Evolutionary conservation across 2,797 vertebrate genomes (phyloP).

Genomic region (Liparis tanakae): DNA sequence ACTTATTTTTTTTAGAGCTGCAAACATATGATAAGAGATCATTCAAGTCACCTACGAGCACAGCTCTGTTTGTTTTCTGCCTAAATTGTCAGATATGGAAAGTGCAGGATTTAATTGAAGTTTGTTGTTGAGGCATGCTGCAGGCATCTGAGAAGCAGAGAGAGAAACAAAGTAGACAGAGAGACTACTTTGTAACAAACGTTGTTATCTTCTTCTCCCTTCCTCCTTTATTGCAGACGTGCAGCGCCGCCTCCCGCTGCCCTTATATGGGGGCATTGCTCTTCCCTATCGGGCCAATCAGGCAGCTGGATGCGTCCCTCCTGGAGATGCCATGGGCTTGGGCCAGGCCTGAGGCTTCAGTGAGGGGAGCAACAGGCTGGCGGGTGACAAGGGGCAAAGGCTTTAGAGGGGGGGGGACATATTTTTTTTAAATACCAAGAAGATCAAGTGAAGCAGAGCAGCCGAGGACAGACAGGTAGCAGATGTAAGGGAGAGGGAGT

Average conservation of each 20-base stretch:
- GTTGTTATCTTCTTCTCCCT: slow-evolving; percentile 59
- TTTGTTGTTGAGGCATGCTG: slow-evolving; percentile 9
- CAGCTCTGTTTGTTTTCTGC: neutral
- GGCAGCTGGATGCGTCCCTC: slow-evolving; percentile 50
- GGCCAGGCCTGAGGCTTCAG: slow-evolving; percentile 67
- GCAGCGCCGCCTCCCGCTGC: slow-evolving; percentile 53
- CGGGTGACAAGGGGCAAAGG: slow-evolving; percentile 66
- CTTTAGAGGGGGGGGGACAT: slow-evolving; percentile 34
- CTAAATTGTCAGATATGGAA: neutral
- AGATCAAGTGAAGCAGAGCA: slow-evolving; percentile 34
- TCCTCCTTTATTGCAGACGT: slow-evolving; percentile 43
- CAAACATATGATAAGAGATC: neutral
- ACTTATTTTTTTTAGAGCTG: neutral
- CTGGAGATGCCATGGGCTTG: slow-evolving; percentile 64
- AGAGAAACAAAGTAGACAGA: slow-evolving; percentile 14
- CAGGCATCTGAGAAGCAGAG: slow-evolving; percentile 12
- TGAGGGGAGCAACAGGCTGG: slow-evolving; percentile 74
- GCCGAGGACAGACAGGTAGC: slow-evolving; percentile 29
- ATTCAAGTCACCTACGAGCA: neutral
- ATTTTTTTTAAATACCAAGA: slow-evolving; percentile 4
- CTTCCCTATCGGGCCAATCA: slow-evolving; percentile 72
- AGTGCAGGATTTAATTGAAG: neutral
- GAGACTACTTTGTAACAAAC: slow-evolving; percentile 46
- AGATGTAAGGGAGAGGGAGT: slow-evolving; percentile 7
- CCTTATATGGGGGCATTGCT: slow-evolving; percentile 80